Conservation (phyloP, 2,113 vertebrate species). For the Rhinopithecus roxellana region DNA sequence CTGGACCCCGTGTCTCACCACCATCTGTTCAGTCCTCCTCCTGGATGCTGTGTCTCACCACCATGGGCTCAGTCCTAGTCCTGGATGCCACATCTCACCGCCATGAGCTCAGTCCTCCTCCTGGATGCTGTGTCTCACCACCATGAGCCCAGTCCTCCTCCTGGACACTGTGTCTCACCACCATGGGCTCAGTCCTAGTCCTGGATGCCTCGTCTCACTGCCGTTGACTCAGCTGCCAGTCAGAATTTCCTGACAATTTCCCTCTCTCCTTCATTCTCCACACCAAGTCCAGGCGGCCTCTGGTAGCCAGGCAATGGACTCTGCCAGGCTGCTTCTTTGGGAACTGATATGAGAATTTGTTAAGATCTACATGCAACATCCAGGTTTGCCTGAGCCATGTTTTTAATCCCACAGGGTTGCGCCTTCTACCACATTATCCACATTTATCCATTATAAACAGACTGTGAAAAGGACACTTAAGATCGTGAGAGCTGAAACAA, state of each 20-base stretch:
- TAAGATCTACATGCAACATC: neutral
- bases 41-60: too few species aligned
- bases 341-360: neutral
- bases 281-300: rapidly evolving
- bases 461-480: neutral
- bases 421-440: neutral
- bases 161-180: too few species aligned
- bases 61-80: too few species aligned
- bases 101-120: neutral
- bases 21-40: too few species aligned
- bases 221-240: neutral
- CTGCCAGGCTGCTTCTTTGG: neutral
- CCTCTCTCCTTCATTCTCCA: neutral
- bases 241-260: neutral
- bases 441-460: too few species aligned
- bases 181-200: neutral
- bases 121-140: rapidly evolving
- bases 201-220: neutral
- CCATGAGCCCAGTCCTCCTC: too few species aligned
- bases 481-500: neutral
- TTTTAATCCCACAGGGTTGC: rapidly evolving
- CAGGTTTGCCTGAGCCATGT: neutral
- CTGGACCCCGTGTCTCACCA: too few species aligned
- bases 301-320: rapidly evolving
- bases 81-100: rapidly evolving